Percentiles rank a stretch among this genome's conserved stretches.
Conservation (phyloP, 2,797 vertebrate genomes). For the Pangasius larnaudii region DNA sequence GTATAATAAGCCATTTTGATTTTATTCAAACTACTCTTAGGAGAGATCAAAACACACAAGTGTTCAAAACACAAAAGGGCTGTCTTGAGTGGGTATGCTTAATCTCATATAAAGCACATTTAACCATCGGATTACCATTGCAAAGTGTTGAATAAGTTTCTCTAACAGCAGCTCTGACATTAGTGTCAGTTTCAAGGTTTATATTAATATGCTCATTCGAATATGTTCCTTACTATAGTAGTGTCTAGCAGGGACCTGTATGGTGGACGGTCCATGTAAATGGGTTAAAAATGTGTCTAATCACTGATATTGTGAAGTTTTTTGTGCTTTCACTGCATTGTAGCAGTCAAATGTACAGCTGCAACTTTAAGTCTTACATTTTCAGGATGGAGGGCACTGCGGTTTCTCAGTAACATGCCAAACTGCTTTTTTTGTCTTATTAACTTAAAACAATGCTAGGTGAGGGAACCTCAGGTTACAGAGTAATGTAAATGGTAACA, state of each 20-base stretch:
- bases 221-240: not conserved
- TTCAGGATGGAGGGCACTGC: not conserved
- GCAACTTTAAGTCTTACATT: not conserved
- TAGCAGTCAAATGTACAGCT: not conserved
- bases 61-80: not conserved
- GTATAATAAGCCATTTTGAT: not conserved
- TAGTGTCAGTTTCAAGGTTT: not conserved
- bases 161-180: not conserved
- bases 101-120: conserved; percentile 6
- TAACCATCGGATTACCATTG: not conserved
- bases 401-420: not conserved
- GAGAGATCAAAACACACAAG: not conserved
- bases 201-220: not conserved
- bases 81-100: not conserved
- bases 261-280: not conserved
- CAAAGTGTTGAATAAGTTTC: not conserved
- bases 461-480: not conserved
- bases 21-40: not conserved
- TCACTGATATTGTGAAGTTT: not conserved
- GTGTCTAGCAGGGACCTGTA: not conserved
- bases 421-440: not conserved
- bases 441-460: not conserved
- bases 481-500: not conserved
- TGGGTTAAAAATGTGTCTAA: not conserved
- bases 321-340: not conserved